Evolutionary conservation across 2,888 invertebrate genomes (phyloP).

Genomic region (Sericinus montela): DNA sequence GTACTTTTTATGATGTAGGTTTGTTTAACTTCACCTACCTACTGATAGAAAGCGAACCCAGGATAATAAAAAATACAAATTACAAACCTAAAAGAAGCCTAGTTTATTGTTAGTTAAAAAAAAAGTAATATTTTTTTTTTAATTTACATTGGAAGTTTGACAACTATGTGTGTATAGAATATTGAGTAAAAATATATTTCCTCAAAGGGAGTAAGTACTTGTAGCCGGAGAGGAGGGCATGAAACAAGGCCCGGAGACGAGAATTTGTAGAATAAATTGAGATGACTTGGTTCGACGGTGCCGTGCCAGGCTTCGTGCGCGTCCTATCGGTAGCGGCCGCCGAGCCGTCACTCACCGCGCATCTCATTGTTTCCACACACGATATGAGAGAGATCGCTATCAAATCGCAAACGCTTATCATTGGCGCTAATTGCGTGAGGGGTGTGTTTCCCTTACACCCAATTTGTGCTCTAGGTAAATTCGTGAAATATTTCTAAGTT

Average conservation of each 20-base stretch:
- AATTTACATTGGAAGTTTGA: too few species aligned
- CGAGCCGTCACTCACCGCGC: constrained; percentile 29
- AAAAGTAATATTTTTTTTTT: too few species aligned
- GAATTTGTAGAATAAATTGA: constrained; percentile 28
- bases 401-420: constrained; percentile 23
- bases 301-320: constrained; percentile 29
- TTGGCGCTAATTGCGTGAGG: constrained; percentile 17
- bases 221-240: background rate
- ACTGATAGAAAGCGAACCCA: too few species aligned
- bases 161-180: too few species aligned
- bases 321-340: constrained; percentile 16
- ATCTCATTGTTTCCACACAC: constrained; percentile 37
- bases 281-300: constrained; percentile 34
- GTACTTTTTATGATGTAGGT: too few species aligned
- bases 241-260: background rate
- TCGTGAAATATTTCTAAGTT: too few species aligned
- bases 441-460: constrained; percentile 3
- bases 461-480: background rate
- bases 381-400: constrained; percentile 26
- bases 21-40: too few species aligned
- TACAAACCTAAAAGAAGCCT: too few species aligned
- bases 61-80: too few species aligned
- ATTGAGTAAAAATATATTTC: too few species aligned
- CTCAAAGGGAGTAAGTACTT: background rate
- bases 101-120: too few species aligned